A percentile compares a stretch with the other conserved stretches of the same genome.
Evolutionary conservation across 2,888 invertebrate species (phyloP).

Genomic region (Drosophila algonquin): DNA sequence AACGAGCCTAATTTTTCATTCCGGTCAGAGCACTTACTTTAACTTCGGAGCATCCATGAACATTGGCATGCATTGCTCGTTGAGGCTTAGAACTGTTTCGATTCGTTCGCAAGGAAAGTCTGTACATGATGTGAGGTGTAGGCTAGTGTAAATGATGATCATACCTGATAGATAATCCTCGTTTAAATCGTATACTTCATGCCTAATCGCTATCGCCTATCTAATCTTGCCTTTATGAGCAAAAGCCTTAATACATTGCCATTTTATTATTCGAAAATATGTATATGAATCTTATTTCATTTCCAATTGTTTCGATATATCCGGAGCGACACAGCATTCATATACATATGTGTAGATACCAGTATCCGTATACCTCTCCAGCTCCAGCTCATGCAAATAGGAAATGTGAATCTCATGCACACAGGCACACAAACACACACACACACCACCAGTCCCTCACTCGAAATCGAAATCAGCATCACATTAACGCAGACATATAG

Average conservation of each 20-base stretch:
- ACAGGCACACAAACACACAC: background rate
- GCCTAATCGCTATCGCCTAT: background rate
- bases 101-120: background rate
- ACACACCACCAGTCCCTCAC: background rate
- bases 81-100: background rate
- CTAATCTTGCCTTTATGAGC: background rate
- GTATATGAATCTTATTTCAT: background rate
- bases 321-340: background rate
- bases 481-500: conserved; percentile 15
- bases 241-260: background rate
- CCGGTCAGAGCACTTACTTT: background rate
- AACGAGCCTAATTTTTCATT: background rate
- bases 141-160: background rate
- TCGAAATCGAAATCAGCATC: background rate
- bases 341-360: background rate
- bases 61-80: too few species aligned
- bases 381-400: background rate
- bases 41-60: background rate
- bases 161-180: background rate
- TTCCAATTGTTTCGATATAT: background rate
- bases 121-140: background rate
- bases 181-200: background rate
- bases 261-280: background rate
- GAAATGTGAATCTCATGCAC: background rate
- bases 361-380: background rate